Evolutionary conservation across 1,140 invertebrate genomes (phyloP).

Genomic region (Caerostris extrusa): DNA sequence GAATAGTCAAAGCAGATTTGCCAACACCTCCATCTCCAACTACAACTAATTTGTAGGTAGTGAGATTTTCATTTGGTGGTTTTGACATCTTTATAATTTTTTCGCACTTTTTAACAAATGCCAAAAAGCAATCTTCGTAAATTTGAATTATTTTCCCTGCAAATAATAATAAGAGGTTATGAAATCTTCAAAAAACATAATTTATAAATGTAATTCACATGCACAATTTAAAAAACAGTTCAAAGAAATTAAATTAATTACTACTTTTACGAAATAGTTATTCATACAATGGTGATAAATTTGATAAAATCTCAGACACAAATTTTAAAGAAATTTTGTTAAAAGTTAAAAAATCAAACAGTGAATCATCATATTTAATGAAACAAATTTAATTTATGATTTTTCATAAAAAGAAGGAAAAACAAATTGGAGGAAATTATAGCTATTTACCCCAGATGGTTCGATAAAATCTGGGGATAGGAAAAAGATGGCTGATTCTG

Average conservation of each 20-base stretch:
- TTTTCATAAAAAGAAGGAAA: background rate
- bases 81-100: slow-evolving; percentile 83
- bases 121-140: background rate
- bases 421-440: background rate
- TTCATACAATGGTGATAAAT: background rate
- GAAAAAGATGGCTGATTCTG: slow-evolving; percentile 29
- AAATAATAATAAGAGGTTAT: background rate
- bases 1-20: slow-evolving; percentile 82
- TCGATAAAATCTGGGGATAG: background rate
- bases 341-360: background rate
- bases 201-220: background rate
- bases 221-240: background rate
- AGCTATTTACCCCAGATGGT: background rate
- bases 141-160: background rate
- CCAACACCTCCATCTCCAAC: slow-evolving; percentile 82
- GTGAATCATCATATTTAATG: background rate
- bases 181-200: background rate
- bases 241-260: background rate
- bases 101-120: background rate
- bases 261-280: background rate
- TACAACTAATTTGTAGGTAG: slow-evolving; percentile 83
- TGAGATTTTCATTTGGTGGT: slow-evolving; percentile 90
- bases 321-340: background rate
- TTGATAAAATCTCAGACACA: background rate
- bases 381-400: background rate